Conservation (phyloP, 1,140 invertebrate genomes). For the Drosophila sproati region DNA sequence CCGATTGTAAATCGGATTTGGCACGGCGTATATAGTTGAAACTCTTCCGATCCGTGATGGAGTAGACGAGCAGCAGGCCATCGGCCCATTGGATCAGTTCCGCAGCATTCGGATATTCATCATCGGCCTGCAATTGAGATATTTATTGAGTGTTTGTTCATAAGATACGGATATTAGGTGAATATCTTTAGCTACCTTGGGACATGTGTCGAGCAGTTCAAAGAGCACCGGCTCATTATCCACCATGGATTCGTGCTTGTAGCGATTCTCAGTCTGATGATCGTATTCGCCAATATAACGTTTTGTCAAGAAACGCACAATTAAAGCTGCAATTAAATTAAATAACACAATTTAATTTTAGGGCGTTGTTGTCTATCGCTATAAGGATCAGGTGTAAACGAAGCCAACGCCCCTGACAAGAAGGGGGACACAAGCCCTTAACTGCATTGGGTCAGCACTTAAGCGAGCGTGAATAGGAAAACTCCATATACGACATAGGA, state of each 20-base stretch:
- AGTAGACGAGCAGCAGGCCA: conserved; percentile 94
- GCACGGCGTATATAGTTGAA: conserved; percentile 93
- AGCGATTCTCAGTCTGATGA: conserved; percentile 96
- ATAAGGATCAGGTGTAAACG: conserved; percentile 62
- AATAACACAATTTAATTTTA: conserved; percentile 65
- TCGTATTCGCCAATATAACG: conserved; percentile 97
- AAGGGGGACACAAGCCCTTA: conserved; percentile 28
- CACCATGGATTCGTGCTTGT: conserved; percentile 95
- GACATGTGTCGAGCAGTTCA: conserved; percentile 96
- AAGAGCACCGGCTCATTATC: conserved; percentile 95
- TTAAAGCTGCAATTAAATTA: conserved; percentile 89
- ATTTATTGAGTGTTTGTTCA: not conserved
- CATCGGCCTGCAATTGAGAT: conserved; percentile 85
- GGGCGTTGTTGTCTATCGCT: conserved; percentile 11
- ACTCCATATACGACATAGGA: conserved; percentile 20
- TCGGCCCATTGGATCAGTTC: conserved; percentile 95
- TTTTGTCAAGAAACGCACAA: conserved; percentile 94
- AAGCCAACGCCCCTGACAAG: conserved; percentile 48
- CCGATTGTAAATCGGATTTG: conserved; percentile 89
- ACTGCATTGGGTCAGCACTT: conserved; percentile 69
- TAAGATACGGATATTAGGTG: not conserved
- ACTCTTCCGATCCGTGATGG: conserved; percentile 94
- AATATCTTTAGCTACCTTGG: conserved; percentile 62
- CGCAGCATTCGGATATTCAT: conserved; percentile 89
- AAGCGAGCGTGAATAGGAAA: conserved; percentile 59